Evolutionary conservation across 2,113 vertebrate genomes (phyloP), one percentile per base, ranked within the genome.

Genomic region (Cardinalis cardinalis): DNA sequence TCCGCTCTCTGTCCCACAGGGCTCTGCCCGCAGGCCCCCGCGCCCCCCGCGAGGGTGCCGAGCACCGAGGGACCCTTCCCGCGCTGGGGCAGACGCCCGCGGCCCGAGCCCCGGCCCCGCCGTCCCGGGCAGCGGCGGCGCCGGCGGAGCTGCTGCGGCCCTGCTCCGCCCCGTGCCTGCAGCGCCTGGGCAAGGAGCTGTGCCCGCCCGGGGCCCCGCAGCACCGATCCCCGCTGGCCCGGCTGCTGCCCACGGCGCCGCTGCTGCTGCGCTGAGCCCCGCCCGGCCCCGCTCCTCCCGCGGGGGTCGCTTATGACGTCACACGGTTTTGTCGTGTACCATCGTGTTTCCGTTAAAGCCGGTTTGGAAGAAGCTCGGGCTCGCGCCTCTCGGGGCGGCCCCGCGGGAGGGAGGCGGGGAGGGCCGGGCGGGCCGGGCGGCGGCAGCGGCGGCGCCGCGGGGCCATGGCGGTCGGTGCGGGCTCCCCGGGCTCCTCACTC

Each of bases 401-500:
- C 65, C 24, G 29, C 7, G 20, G 38, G 40, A 17, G 8, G 31
- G 52, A 18, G 14, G 64, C 18, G 4, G 16, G 5, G 31, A 3
- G 51, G 49, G 49, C 14, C 18, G 43, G 43, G 43, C 21, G 17
- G 51, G 48, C 6, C 10, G 5, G 12, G 16, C 34, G 31, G 29
- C 41, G 7, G 34, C 1, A 6, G 59, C 28, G 25, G 17, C 26
- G 49, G 26, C 49, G 49, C 9, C 51, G 51, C 28, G 51, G 51
- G 51, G 51, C 52, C 52, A 53, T 53, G 52, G 52, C 52, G 29
- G 10, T 5, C 41, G 41, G 41, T 16, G 52, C 52, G 29, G 51
- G 49, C 26, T 51, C 26, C 26, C 16, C 16, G 52, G 28, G 17
- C 5, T 65, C 69, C 68, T 97, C 96, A 99, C 70, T 99, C 99